Evolutionary conservation across 2,888 invertebrate genomes (phyloP), one percentile per base, ranked within the genome.

Genomic region (Xestia rhomboidea): DNA sequence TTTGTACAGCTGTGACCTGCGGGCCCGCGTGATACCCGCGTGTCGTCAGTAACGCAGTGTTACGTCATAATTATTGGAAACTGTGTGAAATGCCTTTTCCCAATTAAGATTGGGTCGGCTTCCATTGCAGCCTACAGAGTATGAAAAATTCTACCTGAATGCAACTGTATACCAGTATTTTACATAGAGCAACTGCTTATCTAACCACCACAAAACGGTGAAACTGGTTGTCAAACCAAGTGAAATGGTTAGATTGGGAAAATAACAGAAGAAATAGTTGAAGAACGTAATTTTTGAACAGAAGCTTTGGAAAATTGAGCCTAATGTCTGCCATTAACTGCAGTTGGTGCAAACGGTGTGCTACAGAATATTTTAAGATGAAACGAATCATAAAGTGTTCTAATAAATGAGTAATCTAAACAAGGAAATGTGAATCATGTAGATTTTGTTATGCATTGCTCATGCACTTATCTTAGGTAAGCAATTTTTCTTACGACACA

Each of bases 1-100:
- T 90, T 91, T 91, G 87, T 86, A 85, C 88, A 91, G 89, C 83
- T 88, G 88, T 51, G 72, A 75, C 75, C 78, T 38, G 68, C 73
- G 77, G 38, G 46, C 54, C 27, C 30, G 64, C 68, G 64, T 63
- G 76, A 6, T 54, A 41, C 67, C 38, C 51, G 64, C n/a, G 82
- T 70, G 27, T 24, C 70, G n/a, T 73, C 72, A 62, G 11, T 38
- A 44, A 72, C 41, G 34, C 67, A 57, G 15, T 21, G 21, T 70
- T 73, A 34, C 70, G 63, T 68, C 71, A 71, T 34, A 15, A n/a
- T 18, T 54, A 72, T 68, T 69, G 70, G 38, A 46, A 46, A 66
- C 18, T n/a, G 13, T 54, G 27, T 34, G 44, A 46, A 77, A 51
- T 44, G n/a, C 21, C 3, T 30, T 30, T 30, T 8, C 18, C 18